A percentile compares a stretch with the other conserved stretches of the same genome.
Conservation (phyloP, 2,797 vertebrate species). For the Graptemys geographica region DNA sequence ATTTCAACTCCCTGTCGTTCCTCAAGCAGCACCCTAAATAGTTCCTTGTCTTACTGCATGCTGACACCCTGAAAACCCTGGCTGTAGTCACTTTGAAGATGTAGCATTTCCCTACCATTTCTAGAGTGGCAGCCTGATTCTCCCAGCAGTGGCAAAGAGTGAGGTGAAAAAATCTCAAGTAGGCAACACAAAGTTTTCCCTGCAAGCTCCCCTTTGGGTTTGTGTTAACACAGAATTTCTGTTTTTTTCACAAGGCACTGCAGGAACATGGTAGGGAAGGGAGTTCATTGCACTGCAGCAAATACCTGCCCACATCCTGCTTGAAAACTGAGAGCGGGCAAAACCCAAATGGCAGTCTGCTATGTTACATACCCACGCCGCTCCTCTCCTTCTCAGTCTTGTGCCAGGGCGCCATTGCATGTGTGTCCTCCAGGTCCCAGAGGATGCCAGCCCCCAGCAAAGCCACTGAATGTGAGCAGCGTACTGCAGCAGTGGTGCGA, state of each 20-base stretch:
- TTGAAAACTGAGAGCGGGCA: neutral
- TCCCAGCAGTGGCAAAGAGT: neutral
- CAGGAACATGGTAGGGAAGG: accelerated
- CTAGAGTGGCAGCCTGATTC: neutral
- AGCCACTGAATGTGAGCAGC: accelerated
- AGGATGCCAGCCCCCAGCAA: neutral
- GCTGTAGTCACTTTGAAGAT: neutral
- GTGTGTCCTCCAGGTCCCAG: accelerated
- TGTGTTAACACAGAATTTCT: neutral
- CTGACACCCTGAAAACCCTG: neutral
- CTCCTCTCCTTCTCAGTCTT: slow-evolving; percentile 76
- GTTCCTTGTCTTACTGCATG: neutral
- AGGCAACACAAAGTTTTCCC: neutral
- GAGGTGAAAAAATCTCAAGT: neutral
- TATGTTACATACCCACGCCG: slow-evolving; percentile 76
- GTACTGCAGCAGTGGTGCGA: neutral
- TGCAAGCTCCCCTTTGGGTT: neutral
- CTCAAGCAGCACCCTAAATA: neutral
- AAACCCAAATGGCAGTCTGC: neutral
- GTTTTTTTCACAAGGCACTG: accelerated
- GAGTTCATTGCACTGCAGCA: neutral
- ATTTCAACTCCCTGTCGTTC: neutral
- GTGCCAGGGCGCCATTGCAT: slow-evolving; percentile 77
- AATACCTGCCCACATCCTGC: slow-evolving; percentile 63
- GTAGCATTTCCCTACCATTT: neutral